Evolutionary conservation across 1,140 invertebrate genomes (phyloP).

Genomic region (Eupristina koningsbergeri): DNA sequence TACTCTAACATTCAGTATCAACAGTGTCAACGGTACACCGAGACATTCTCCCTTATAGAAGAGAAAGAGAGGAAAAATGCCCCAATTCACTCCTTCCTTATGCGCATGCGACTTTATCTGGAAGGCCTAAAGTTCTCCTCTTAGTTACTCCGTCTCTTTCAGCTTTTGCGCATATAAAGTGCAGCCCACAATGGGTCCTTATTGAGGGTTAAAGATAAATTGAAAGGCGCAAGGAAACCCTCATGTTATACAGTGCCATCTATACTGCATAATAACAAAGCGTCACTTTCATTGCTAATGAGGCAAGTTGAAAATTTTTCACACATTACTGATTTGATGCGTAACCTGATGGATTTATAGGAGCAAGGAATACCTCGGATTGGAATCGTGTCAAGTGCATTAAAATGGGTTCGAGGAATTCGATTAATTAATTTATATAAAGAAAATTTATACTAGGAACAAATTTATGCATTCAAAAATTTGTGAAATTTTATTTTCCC

Average conservation of each 20-base stretch:
- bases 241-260: background rate
- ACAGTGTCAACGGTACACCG: constrained; percentile 9
- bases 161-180: background rate
- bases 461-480: too few species aligned
- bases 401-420: too few species aligned
- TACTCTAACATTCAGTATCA: background rate
- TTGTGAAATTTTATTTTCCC: too few species aligned
- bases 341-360: background rate
- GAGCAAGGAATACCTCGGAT: background rate
- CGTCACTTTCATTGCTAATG: background rate
- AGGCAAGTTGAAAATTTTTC: background rate
- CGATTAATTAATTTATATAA: too few species aligned
- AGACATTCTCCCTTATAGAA: background rate
- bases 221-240: background rate
- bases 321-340: background rate
- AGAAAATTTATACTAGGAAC: too few species aligned
- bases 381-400: background rate
- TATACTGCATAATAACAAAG: background rate
- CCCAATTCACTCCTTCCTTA: background rate
- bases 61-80: background rate
- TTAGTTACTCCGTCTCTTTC: background rate
- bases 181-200: background rate
- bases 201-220: background rate
- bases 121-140: constrained; percentile 7
- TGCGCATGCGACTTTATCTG: constrained; percentile 12